These are phyloP conservation scores for Seriola quinqueradiata DNA, from an alignment of 2,113 vertebrate genomes.

Conservation along the genomic window DNA sequence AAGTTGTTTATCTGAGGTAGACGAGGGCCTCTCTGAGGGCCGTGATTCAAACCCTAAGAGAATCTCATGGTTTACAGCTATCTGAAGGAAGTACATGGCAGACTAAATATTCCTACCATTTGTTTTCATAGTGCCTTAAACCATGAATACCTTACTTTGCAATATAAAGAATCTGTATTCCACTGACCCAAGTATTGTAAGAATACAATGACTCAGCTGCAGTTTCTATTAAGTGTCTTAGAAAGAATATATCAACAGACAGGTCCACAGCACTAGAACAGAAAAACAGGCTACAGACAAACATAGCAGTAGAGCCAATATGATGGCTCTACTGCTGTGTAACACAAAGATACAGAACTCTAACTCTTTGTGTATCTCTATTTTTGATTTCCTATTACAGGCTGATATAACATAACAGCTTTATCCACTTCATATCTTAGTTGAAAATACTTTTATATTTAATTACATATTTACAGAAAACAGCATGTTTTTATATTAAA, in stretches of 20 bases:
- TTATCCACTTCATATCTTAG: no score
- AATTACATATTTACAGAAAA: no score
- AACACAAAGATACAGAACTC: neutral
- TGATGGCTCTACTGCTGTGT: neutral
- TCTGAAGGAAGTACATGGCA: conserved; percentile 66
- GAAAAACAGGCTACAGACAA: neutral
- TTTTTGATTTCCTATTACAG: no score
- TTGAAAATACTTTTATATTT: no score
- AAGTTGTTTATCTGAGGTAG: conserved; percentile 75
- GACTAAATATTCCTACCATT: conserved; percentile 71
- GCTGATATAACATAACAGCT: no score
- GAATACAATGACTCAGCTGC: neutral
- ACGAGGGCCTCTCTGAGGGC: conserved; percentile 57
- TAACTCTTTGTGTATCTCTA: no score
- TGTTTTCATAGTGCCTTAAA: conserved; percentile 63
- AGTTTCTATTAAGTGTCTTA: neutral
- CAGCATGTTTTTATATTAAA: neutral
- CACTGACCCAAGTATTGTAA: neutral
- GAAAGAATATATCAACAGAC: neutral
- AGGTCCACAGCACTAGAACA: neutral
- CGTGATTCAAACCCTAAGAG: conserved; percentile 53
- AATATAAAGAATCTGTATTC: conserved; percentile 26
- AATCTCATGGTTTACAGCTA: conserved; percentile 73
- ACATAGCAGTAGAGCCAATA: neutral
- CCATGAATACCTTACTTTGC: conserved; percentile 9